phyloP scores from a whole-genome alignment of 2,888 invertebrate species.

The Megamerina dolium region DNA sequence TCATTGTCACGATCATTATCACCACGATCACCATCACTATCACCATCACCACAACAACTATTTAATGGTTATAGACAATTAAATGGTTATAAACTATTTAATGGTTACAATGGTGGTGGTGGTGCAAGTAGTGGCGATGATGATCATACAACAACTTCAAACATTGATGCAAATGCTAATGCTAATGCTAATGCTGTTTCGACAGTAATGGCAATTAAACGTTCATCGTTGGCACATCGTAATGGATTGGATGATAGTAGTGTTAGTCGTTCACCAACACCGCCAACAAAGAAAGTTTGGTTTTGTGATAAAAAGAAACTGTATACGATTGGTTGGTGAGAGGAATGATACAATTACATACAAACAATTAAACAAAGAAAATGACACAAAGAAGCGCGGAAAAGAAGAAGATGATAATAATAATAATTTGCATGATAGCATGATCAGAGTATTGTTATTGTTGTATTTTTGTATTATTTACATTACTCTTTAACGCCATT shows the following conservation, averaged over 20 bases:
- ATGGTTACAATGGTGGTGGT: not conserved
- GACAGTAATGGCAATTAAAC: conserved; percentile 14
- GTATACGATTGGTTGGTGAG: conserved; percentile 30
- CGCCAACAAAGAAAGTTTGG: conserved; percentile 43
- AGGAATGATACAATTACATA: not conserved
- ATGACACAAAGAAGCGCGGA: not conserved
- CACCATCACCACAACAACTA: too few species aligned
- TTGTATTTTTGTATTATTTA: too few species aligned
- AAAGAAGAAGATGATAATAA: too few species aligned
- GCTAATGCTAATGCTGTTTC: conserved; percentile 13
- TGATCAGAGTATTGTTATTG: too few species aligned
- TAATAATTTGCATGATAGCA: too few species aligned
- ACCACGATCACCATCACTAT: conserved; percentile 14
- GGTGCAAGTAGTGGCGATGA: conserved; percentile 16
- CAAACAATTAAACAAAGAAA: not conserved
- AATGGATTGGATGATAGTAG: too few species aligned
- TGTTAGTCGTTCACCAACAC: conserved; percentile 17
- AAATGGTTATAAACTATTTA: not conserved
- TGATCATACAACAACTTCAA: conserved; percentile 15
- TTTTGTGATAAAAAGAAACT: conserved; percentile 45
- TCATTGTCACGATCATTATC: conserved; percentile 14
- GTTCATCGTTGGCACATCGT: conserved; percentile 18
- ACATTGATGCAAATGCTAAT: conserved; percentile 16
- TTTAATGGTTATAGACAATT: too few species aligned
- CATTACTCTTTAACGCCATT: too few species aligned